Evolutionary conservation across 2,797 vertebrate genomes (phyloP).

Genomic region (Lepus oiostolus): DNA sequence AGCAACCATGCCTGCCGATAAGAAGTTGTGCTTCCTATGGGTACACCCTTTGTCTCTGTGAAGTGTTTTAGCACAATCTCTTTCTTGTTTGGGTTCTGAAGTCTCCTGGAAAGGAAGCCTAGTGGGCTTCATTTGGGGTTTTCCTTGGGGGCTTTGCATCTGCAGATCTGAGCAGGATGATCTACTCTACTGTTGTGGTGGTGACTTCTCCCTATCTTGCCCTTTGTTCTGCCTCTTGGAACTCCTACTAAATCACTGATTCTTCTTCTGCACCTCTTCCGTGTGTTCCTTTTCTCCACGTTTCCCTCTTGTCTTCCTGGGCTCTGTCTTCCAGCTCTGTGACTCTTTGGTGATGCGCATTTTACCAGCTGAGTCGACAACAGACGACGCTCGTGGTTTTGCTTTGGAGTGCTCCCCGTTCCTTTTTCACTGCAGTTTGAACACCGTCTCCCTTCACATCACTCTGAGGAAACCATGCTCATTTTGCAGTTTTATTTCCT

Average conservation of each 20-base stretch:
- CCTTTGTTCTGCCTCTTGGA: background rate
- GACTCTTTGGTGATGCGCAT: background rate
- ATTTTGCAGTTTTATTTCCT: conserved; percentile 47
- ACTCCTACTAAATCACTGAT: background rate
- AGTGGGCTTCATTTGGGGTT: conserved; percentile 1
- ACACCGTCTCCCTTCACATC: background rate
- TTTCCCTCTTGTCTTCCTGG: background rate
- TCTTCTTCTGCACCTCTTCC: conserved; percentile 1
- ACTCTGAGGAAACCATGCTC: background rate
- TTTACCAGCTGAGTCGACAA: background rate
- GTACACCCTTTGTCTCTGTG: background rate
- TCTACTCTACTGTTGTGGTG: conserved; percentile 49
- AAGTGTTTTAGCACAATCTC: conserved; percentile 31
- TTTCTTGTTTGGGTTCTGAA: conserved; percentile 36
- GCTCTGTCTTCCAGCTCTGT: background rate
- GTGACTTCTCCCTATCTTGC: background rate
- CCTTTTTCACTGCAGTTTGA: conserved; percentile 34
- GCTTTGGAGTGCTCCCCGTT: background rate
- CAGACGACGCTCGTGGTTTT: background rate
- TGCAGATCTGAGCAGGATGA: conserved; percentile 44
- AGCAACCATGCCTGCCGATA: background rate
- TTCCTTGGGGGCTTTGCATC: conserved; percentile 35
- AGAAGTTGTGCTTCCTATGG: background rate
- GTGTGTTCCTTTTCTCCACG: background rate
- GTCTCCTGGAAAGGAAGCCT: background rate